Base-by-base conservation (phyloP, 2,113 vertebrate genomes). In the Tretioscincus oriximinensis region DNA sequence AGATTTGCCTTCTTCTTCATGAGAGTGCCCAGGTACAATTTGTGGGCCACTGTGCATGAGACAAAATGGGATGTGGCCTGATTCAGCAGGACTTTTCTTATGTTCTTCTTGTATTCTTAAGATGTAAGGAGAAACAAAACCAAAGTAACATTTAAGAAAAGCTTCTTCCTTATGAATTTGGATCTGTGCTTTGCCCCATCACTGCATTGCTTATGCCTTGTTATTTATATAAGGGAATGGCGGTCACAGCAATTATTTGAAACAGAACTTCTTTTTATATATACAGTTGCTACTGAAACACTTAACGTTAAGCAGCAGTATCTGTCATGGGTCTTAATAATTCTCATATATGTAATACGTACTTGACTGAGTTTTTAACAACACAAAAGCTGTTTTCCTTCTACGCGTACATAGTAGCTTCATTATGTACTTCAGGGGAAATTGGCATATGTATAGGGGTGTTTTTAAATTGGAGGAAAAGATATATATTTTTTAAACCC, bases 161-260 rank as follows among this genome's bases (percentile, higher is more conserved):
- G 78, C 84, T 78, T 78, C 61, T 45, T 67, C 87, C 24, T 81
- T 63, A 65, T 64, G 73, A 85, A 81, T 91, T 93, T 76, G 31
- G 41, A 9, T 74, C 61, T 66, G 7, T 35, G 26, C 66, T 14
- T 21, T 28, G 12, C 22, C 54, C 29, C 4, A 83, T 82, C 72
- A 89, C 89, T 29, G 20, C 18, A 74, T 80, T 92, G 88, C 86
- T 82, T 82, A 89, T 21, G 71, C 92, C 93, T 96, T 96, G 93
- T 94, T 96, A 90, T 96, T 96, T 95, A 93, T 95, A 81, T 94
- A 92, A 92, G 92, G 54, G 89, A 81, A 26, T 91, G 74, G 86
- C 11, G 84, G 90, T 88, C 0, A 5, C 24, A 66, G 16, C 1
- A 69, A 82, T 90, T 90, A 88, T 87, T 86, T 85, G 80, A 90